Percentiles rank a stretch among this genome's conserved stretches.
phyloP scores from a whole-genome alignment of 2,888 invertebrate genomes.

The Pimpla rufipes region DNA sequence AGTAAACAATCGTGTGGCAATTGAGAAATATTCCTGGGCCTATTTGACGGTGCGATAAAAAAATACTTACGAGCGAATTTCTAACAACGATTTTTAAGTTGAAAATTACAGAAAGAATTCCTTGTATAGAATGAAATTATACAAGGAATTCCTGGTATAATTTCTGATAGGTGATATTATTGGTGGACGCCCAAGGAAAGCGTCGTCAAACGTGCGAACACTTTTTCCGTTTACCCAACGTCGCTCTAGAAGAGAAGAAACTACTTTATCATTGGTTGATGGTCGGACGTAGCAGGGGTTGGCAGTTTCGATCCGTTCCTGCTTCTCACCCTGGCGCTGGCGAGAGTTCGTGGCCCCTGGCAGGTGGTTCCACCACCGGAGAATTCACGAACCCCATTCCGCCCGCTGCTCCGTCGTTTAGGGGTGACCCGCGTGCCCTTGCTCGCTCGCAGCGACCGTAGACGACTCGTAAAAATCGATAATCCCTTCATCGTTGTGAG shows the following conservation, averaged over 20 bases:
- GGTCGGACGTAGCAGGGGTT: slow-evolving; percentile 76
- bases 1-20: no score
- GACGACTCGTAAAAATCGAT: slow-evolving; percentile 49
- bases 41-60: no score
- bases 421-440: slow-evolving; percentile 65
- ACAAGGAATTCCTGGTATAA: no score
- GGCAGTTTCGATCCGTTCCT: slow-evolving; percentile 76
- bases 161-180: no score
- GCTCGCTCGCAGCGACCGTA: background rate
- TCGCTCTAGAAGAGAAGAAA: slow-evolving; percentile 47
- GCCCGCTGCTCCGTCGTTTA: slow-evolving; percentile 71
- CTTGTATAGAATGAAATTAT: no score
- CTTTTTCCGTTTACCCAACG: slow-evolving; percentile 22
- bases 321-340: slow-evolving; percentile 79
- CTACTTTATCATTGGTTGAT: slow-evolving; percentile 80
- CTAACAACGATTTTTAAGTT: no score
- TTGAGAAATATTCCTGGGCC: no score
- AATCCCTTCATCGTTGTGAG: slow-evolving; percentile 18
- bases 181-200: no score
- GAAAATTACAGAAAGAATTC: no score
- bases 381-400: slow-evolving; percentile 71
- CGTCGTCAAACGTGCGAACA: no score
- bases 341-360: slow-evolving; percentile 72
- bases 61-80: no score
- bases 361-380: slow-evolving; percentile 80